phyloP scores from a whole-genome alignment of 1,140 invertebrate genomes.

The Drosophila nannoptera region DNA sequence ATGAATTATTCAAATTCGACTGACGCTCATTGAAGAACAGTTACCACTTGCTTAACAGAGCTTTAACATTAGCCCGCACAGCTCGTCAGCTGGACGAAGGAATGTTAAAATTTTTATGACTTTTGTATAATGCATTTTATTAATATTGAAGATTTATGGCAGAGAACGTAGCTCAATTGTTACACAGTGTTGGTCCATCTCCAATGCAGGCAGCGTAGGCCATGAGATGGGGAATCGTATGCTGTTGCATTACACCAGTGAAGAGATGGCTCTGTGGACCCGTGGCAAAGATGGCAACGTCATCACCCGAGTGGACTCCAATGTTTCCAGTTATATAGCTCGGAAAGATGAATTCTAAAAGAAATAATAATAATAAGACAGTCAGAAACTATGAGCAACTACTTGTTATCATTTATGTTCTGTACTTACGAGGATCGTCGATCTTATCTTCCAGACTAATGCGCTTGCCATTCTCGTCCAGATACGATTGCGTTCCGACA shows the following conservation, averaged over 20 bases:
- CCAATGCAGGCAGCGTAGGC: slow-evolving; percentile 83
- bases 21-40: slow-evolving; percentile 6
- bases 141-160: not conserved
- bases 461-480: slow-evolving; percentile 58
- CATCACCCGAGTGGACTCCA: slow-evolving; percentile 85
- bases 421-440: slow-evolving; percentile 25
- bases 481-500: slow-evolving; percentile 82
- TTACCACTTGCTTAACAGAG: not conserved
- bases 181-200: slow-evolving; percentile 57
- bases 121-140: not conserved
- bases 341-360: slow-evolving; percentile 78
- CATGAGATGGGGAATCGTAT: slow-evolving; percentile 87
- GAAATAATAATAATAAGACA: not conserved
- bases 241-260: slow-evolving; percentile 88
- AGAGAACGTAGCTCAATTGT: slow-evolving; percentile 8
- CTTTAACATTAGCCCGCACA: slow-evolving; percentile 1
- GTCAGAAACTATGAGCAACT: not conserved
- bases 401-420: not conserved
- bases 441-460: slow-evolving; percentile 48
- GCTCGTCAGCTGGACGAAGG: not conserved
- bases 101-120: not conserved
- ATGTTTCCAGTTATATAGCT: slow-evolving; percentile 75
- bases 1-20: slow-evolving; percentile 11
- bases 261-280: slow-evolving; percentile 84
- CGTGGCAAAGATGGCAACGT: slow-evolving; percentile 83